phyloP scores from a whole-genome alignment of 2,888 invertebrate genomes.

The Dasysyrphus albostriatus region DNA sequence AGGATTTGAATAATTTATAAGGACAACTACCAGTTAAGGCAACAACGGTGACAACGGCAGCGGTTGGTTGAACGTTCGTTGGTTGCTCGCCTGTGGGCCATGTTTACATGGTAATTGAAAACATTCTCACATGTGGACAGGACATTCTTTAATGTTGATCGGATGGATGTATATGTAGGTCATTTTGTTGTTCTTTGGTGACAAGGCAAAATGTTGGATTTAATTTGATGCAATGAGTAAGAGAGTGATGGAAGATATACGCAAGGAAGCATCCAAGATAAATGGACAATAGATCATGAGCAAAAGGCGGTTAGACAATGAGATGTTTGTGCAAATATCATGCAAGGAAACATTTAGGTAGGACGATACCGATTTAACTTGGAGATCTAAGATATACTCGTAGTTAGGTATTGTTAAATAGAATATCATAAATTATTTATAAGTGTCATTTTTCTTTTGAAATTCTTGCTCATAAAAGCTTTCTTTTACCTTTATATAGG shows the following conservation, averaged over 20 bases:
- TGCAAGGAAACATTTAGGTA: background rate
- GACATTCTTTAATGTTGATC: conserved; percentile 52
- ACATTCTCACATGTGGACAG: conserved; percentile 63
- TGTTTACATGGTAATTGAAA: conserved; percentile 72
- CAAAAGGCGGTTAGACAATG: background rate
- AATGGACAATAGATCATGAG: conserved; percentile 66
- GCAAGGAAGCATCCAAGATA: conserved; percentile 64
- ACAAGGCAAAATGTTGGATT: conserved; percentile 29
- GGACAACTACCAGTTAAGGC: conserved; percentile 38
- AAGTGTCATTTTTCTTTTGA: conserved; percentile 5
- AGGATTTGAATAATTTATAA: conserved; percentile 72
- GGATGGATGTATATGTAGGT: conserved; percentile 24
- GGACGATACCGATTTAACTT: background rate
- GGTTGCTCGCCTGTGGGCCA: conserved; percentile 17
- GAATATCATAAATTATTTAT: background rate
- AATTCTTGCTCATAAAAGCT: background rate
- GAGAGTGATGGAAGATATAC: background rate
- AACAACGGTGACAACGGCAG: conserved; percentile 25
- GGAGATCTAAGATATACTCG: background rate
- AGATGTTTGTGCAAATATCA: conserved; percentile 19
- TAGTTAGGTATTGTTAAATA: background rate
- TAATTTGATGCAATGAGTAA: conserved; percentile 25
- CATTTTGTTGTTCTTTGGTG: conserved; percentile 31
- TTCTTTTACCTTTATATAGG: too few relatives aligned
- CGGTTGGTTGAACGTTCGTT: background rate